phyloP scores from a whole-genome alignment of 1,140 invertebrate genomes.

The Drosophila lacertosa region DNA sequence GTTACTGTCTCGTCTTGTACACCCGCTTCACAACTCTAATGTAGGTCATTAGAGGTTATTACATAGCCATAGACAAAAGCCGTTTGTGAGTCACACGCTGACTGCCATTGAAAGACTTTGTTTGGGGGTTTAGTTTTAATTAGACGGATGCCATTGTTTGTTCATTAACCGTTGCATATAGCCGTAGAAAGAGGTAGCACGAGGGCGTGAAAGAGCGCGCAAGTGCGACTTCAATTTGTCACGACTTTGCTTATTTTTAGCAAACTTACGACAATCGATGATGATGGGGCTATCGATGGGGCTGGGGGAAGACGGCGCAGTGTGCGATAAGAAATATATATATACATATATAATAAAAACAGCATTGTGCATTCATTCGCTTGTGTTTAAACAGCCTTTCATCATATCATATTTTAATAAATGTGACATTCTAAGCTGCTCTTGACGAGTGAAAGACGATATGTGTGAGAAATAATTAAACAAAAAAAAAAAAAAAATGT shows the following conservation, averaged over 20 bases:
- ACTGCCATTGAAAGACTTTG: constrained; percentile 41
- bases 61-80: constrained; percentile 19
- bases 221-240: constrained; percentile 52
- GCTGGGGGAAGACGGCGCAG: not conserved
- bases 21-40: constrained; percentile 32
- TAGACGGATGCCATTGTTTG: constrained; percentile 62
- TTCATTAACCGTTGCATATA: constrained; percentile 17
- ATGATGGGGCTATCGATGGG: not conserved
- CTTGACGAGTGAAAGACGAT: too few species aligned
- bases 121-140: constrained; percentile 31
- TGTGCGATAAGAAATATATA: constrained; percentile 11
- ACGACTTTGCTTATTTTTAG: constrained; percentile 74
- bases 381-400: constrained; percentile 4
- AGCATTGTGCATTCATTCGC: constrained; percentile 1
- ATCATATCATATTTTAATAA: not conserved
- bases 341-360: not conserved
- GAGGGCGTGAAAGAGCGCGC: not conserved
- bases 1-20: constrained; percentile 14
- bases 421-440: not conserved
- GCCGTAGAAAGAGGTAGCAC: not conserved
- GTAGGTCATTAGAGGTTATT: constrained; percentile 70
- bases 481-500: too few species aligned
- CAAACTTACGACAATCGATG: constrained; percentile 25
- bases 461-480: too few species aligned
- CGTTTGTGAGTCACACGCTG: constrained; percentile 40